These are phyloP conservation scores for Chaetogeoica ovagalla DNA, from an alignment of 2,888 invertebrate genomes.

Conservation along the genomic window DNA sequence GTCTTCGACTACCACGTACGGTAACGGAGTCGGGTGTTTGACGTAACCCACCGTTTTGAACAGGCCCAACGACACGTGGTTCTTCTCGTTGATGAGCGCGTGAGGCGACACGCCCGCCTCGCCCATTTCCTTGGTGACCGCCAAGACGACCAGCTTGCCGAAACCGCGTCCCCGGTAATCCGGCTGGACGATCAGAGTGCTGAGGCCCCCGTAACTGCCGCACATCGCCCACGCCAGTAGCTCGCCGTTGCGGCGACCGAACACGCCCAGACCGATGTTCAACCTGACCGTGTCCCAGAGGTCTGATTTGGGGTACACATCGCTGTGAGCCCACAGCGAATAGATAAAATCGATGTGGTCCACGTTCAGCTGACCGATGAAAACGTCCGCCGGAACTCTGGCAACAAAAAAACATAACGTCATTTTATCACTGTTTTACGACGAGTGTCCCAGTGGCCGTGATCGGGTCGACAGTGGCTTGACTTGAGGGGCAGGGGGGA, in stretches of 20 bases:
- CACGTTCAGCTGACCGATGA: slow-evolving; percentile 9
- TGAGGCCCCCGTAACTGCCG: slow-evolving; percentile 42
- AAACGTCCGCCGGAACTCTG: slow-evolving; percentile 36
- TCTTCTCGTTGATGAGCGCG: slow-evolving; percentile 35
- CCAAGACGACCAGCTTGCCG: slow-evolving; percentile 24
- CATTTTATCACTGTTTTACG: too few species aligned
- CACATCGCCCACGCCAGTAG: slow-evolving; percentile 49
- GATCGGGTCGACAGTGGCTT: too few species aligned
- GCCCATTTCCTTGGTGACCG: slow-evolving; percentile 39
- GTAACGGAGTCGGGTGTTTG: slow-evolving; percentile 4
- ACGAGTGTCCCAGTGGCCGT: too few species aligned
- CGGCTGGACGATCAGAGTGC: slow-evolving; percentile 36
- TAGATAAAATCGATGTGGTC: slow-evolving; percentile 34
- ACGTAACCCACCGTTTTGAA: slow-evolving; percentile 23
- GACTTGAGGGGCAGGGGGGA: too few species aligned
- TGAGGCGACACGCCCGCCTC: slow-evolving; percentile 22
- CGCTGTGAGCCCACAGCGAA: slow-evolving; percentile 37
- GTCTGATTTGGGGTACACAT: slow-evolving; percentile 38
- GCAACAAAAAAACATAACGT: not conserved
- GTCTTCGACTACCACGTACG: slow-evolving; percentile 29
- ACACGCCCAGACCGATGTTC: slow-evolving; percentile 30
- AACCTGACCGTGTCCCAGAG: slow-evolving; percentile 28
- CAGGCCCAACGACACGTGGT: slow-evolving; percentile 24
- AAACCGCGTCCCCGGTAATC: slow-evolving; percentile 30
- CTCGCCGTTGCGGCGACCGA: not conserved